These are phyloP conservation scores for Nephotettix cincticeps DNA, from an alignment of 1,140 invertebrate species.

Conservation along the genomic window DNA sequence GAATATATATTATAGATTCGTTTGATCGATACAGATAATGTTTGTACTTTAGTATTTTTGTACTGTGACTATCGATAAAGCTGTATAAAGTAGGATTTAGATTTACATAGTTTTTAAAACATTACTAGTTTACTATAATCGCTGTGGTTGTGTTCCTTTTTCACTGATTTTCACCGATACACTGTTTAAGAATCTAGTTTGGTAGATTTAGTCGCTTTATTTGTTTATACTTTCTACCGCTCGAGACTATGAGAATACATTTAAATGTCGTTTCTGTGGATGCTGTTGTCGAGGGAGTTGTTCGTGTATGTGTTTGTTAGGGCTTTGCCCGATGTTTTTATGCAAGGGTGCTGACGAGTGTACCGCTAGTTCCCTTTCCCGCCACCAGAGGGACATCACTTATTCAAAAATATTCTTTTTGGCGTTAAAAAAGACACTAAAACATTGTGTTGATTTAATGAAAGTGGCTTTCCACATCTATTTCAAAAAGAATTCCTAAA, in stretches of 20 bases:
- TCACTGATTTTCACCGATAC: slow-evolving; percentile 30
- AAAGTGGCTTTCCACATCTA: too few species aligned
- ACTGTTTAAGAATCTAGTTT: slow-evolving; percentile 30
- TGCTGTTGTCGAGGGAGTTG: slow-evolving; percentile 28
- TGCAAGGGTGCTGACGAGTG: too few species aligned
- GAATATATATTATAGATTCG: slow-evolving; percentile 36
- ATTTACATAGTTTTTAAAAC: slow-evolving; percentile 31
- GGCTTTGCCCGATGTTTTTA: not conserved
- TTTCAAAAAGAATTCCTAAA: too few species aligned
- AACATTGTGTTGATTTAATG: too few species aligned
- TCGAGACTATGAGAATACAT: slow-evolving; percentile 28
- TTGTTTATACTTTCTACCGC: slow-evolving; percentile 29
- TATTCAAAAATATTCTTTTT: too few species aligned
- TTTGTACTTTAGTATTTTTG: slow-evolving; percentile 42
- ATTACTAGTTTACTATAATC: slow-evolving; percentile 14
- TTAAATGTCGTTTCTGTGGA: slow-evolving; percentile 16
- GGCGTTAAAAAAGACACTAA: too few species aligned
- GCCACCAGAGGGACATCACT: too few species aligned
- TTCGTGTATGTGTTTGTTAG: slow-evolving; percentile 24
- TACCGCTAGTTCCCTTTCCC: too few species aligned
- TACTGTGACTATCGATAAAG: slow-evolving; percentile 39
- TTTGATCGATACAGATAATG: slow-evolving; percentile 35
- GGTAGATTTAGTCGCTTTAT: slow-evolving; percentile 32
- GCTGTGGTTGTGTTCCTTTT: slow-evolving; percentile 37
- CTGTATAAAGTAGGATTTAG: slow-evolving; percentile 33